Base-by-base conservation (phyloP, 2,888 invertebrate genomes). In the Dolichomitus sp. region DNA sequence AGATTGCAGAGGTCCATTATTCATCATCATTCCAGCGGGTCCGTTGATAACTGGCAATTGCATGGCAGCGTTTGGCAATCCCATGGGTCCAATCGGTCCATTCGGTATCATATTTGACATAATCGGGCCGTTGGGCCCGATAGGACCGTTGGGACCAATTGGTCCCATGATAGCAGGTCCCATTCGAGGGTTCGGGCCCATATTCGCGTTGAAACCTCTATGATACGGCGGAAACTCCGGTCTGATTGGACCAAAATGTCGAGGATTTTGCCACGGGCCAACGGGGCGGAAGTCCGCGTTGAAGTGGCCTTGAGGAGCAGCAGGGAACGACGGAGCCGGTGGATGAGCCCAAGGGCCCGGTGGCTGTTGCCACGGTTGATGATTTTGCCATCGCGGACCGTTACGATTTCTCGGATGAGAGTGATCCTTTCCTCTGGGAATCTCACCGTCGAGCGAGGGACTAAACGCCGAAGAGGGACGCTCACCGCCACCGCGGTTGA, bases 261-360 rank as follows among this genome's bases (percentile, higher is more conserved):
- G 87, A 9, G 92, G 90, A 79, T 90, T 92, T 52, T 93, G 93
- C 93, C 93, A 93, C 0, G 93, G 93, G 0, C 92, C 93, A 23
- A 92, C 89, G 0, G 90, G 90, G 48, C 93, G 85, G 42, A 89
- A 92, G 7, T 93, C 93, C 0, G 90, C 81, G 69, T 90, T 91
- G 52, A 91, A 92, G 37, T 90, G 92, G 37, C 85, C 86, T 40
- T 88, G 89, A 3, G 90, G 88, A 0, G 90, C 94, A 89, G 89
- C 89, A 0, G 70, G 94, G 93, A 52, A 94, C 45, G 85, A 94
- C 2, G 88, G 91, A 45, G 82, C 90, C 94, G 74, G 87, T 19
- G 30, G 94, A 92, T 14, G 94, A 65, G 78, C 94, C 92, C 83
- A 89, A 3, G 88, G 87, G 0, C 84, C 84, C 2, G 85, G 86